Conservation (phyloP, 2,797 vertebrate species). For the Phoeniculus purpureus region DNA sequence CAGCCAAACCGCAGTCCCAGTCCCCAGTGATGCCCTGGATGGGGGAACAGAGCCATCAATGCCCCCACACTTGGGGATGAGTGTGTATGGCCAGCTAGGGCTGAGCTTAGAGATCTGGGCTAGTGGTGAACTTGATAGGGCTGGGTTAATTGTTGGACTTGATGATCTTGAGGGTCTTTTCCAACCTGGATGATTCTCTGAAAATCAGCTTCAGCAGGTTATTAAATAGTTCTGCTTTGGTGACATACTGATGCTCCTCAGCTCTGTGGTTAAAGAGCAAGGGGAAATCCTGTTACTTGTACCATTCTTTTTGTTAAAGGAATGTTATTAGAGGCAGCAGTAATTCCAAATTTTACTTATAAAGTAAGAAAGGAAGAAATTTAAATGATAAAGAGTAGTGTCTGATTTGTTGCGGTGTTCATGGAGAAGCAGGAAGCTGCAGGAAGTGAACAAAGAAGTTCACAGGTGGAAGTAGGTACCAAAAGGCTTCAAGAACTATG, state of each 20-base stretch:
- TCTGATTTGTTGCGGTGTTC: not conserved
- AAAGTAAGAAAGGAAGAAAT: not conserved
- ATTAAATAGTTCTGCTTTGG: not conserved
- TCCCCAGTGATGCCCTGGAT: not conserved
- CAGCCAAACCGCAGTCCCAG: not conserved
- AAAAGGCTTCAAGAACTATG: not conserved
- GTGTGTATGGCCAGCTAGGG: too few relatives aligned
- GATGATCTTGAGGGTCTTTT: too few relatives aligned
- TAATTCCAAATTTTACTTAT: not conserved
- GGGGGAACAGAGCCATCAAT: rapidly evolving
- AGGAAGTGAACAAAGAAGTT: not conserved
- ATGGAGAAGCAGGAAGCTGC: not conserved
- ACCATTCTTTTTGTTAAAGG: not conserved
- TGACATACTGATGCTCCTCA: not conserved
- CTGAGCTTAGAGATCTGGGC: too few relatives aligned
- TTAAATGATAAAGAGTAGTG: too few relatives aligned
- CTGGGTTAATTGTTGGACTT: too few relatives aligned
- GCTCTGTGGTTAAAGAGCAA: not conserved
- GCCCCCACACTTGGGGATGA: rapidly evolving
- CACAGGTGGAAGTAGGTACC: not conserved
- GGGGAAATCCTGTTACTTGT: not conserved
- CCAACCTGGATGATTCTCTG: too few relatives aligned
- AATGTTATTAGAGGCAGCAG: not conserved
- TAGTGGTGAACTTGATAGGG: too few relatives aligned
- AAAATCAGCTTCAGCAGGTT: not conserved